These are phyloP conservation scores for Scomberomorus guttatus DNA, from an alignment of 2,797 vertebrate species.

Conservation along the genomic window DNA sequence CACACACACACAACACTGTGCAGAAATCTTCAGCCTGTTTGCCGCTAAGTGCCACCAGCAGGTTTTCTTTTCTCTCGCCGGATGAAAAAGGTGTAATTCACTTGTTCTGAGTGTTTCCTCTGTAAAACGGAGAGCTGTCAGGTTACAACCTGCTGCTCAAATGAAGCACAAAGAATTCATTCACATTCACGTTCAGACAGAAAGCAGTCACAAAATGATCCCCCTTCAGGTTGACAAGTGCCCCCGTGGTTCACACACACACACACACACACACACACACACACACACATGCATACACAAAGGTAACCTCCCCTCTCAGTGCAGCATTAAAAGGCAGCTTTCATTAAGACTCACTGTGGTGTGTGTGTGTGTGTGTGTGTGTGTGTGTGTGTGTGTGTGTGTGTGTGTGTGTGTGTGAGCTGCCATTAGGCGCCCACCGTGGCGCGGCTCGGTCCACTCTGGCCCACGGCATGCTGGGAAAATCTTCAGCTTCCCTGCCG, in stretches of 20 bases:
- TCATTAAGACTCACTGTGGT: constrained; percentile 59
- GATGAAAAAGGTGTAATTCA: constrained; percentile 49
- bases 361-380: constrained; percentile 23
- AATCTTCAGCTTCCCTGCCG: constrained; percentile 74
- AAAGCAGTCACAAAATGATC: constrained; percentile 61
- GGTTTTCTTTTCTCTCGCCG: constrained; percentile 3
- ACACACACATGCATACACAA: constrained; percentile 20
- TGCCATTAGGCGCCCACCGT: constrained; percentile 65
- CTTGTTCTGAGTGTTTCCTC: constrained; percentile 57
- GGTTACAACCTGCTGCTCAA: constrained; percentile 59
- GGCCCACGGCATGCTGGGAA: constrained; percentile 78
- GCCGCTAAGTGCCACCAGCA: constrained; percentile 10
- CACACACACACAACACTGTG: background rate
- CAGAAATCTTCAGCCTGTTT: background rate
- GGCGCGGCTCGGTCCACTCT: constrained; percentile 66
- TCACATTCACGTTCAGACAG: constrained; percentile 51
- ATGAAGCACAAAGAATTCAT: constrained; percentile 66
- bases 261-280: constrained; percentile 22
- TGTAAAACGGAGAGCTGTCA: constrained; percentile 51
- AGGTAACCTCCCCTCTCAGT: constrained; percentile 45
- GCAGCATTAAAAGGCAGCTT: constrained; percentile 67
- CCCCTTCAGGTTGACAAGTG: constrained; percentile 66
- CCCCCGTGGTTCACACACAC: constrained; percentile 51
- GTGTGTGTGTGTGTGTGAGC: constrained; percentile 41
- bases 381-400: constrained; percentile 44